These are phyloP conservation scores for Rhagologus leucostigma DNA, from an alignment of 2,113 vertebrate species.

Conservation along the genomic window DNA sequence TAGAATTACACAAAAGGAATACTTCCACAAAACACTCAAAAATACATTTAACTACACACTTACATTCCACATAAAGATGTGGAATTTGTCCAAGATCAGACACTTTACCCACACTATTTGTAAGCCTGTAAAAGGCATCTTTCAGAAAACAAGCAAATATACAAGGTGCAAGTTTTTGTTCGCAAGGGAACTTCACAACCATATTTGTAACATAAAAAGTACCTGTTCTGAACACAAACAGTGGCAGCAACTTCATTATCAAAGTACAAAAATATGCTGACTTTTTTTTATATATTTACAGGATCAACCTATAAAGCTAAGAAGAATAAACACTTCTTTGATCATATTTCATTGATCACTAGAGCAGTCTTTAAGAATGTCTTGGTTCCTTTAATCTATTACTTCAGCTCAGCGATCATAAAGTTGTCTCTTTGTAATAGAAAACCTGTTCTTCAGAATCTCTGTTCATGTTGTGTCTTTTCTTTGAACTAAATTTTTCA, in stretches of 20 bases:
- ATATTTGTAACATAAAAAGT: not conserved
- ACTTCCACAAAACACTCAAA: not conserved
- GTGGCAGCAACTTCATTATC: not conserved
- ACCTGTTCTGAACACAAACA: not conserved
- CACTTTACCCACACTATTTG: not conserved
- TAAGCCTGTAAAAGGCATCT: not conserved
- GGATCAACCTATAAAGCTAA: not conserved
- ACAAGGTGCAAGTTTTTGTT: not conserved
- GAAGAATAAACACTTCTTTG: not conserved
- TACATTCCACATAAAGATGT: not conserved
- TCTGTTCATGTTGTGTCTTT: not conserved
- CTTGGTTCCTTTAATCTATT: not conserved
- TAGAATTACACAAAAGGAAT: not conserved
- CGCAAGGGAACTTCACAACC: not conserved
- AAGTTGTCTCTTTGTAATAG: not conserved
- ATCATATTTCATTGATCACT: not conserved
- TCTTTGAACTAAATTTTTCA: not conserved
- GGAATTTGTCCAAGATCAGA: not conserved
- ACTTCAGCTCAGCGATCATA: not conserved
- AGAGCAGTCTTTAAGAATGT: not conserved
- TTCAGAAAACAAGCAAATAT: not conserved
- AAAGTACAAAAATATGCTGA: not conserved
- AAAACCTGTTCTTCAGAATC: not conserved
- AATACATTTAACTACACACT: not conserved
- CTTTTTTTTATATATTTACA: not conserved